Evolutionary conservation across 1,140 invertebrate genomes (phyloP), one percentile per base, ranked within the genome.

Genomic region (Matsumurasca onukii): DNA sequence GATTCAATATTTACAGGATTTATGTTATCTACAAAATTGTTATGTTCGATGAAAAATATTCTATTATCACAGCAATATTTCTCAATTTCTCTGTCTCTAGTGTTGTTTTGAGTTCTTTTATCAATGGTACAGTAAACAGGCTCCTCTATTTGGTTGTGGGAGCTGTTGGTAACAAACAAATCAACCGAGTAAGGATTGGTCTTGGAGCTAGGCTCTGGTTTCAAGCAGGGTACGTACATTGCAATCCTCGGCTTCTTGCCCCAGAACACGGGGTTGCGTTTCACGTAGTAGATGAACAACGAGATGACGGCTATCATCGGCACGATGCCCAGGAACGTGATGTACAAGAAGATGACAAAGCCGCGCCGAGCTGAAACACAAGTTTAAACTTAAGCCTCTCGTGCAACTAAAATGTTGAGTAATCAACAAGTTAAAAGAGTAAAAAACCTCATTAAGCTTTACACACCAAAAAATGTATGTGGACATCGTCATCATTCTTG

Each of bases 261-360:
- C 65, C 68, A 71, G 59, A 76, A 71, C 17, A 51, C 30, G 17
- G 49, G 31, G 9, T 75, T 69, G 34, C 64, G 51, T 51, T 69
- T 72, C 55, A 70, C 61, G 69, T 91, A 91, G 83, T 93, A 95
- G 13, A 88, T 77, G 2, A 91, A 78, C 71, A 92, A 85, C 1
- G 84, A 81, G 0, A 87, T 66, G 1, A 92, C 74, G 0, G 88
- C 82, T 15, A 88, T 70, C 57, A 86, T 78, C 5, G 93, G 93
- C 34, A 95, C 77, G 57, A 97, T 88, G 3, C 91, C 87, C 70
- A 96, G 83, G 83, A 97, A 94, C 66, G 95, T 85, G 57, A 95
- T 84, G 76, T 89, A 92, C 79, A 95, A 80, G 34, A 87, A 85
- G 72, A 87, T 87, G 76, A 89, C 84, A 77, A 92, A 84, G 73